Evolutionary conservation across 2,888 invertebrate genomes (phyloP), one percentile per base, ranked within the genome.

Genomic region (Clepsis dumicolana): DNA sequence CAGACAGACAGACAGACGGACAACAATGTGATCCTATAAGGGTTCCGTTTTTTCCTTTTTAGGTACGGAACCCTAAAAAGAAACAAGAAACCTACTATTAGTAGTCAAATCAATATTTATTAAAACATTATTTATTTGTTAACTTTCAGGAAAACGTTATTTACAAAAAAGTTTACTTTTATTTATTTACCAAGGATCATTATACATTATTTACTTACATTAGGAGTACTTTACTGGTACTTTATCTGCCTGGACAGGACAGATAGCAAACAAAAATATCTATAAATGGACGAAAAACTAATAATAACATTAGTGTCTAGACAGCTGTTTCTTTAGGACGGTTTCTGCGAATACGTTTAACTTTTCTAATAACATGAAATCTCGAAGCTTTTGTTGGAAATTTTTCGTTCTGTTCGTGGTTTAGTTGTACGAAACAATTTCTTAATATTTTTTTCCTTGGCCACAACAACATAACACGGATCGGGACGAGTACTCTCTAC

Each of bases 271-370:
- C n/a, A n/a, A n/a, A n/a, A n/a, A 1, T 5, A 24, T 8, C n/a
- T 38, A 24, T 24, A 7, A 53, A 53, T 16, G 53, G 25, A 32
- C 24, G 54, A 32, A 24, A 61, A 44, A 44, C 12, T 53, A 14
- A 16, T 41, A 32, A 29, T 27, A 38, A 24, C 14, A 38, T 38
- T 32, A n/a, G 24, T 32, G 60, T 44, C 65, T 66, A 65, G 65
- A 60, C 65, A 4, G 52, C 27, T 27, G 5, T 44, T 53, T 41
- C 52, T 52, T 50, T 12, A 18, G 18, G 41, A 59, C 18, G 41
- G 24, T 32, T 44, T 44, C 60, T 50, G 18, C 14, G 44, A 54
- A 64, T 21, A 48, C 48, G 21, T 21, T 48, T 21, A 14, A 53
- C 53, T 41, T 32, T 38, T 32, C 8, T 38, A 32, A 54, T 44